Conservation (phyloP, 2,888 invertebrate species). For the Mythimna ferrago region DNA sequence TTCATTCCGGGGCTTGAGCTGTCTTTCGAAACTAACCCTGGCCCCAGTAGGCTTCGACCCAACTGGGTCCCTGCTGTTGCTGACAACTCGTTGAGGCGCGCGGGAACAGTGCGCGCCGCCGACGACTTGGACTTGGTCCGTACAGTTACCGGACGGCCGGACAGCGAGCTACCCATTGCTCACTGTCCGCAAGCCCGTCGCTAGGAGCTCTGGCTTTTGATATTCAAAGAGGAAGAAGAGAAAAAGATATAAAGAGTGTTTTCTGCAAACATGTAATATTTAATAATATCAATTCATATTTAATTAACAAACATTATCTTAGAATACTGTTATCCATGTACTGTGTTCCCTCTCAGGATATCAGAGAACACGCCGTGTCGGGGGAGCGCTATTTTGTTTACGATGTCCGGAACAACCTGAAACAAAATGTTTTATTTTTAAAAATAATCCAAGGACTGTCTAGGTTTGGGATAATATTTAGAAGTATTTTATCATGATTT, state of each 20-base stretch:
- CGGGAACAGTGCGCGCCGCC: too few relatives aligned
- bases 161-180: too few relatives aligned
- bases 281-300: slow-evolving; percentile 33
- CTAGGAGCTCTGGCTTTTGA: too few relatives aligned
- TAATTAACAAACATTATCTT: slow-evolving; percentile 23
- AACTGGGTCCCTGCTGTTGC: too few relatives aligned
- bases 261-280: slow-evolving; percentile 38
- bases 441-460: neutral
- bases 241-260: neutral
- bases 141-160: too few relatives aligned
- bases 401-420: slow-evolving; percentile 80
- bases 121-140: too few relatives aligned
- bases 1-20: too few relatives aligned
- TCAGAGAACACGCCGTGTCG: slow-evolving; percentile 77
- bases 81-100: too few relatives aligned
- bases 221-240: neutral
- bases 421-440: slow-evolving; percentile 36
- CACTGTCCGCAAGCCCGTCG: too few relatives aligned
- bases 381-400: slow-evolving; percentile 80
- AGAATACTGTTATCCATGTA: slow-evolving; percentile 54
- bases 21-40: too few relatives aligned
- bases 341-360: slow-evolving; percentile 67
- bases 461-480: neutral
- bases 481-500: too few relatives aligned
- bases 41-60: too few relatives aligned